Evolutionary conservation across 1,140 invertebrate genomes (phyloP), one percentile per base, ranked within the genome.

Genomic region (Ericerus pela): DNA sequence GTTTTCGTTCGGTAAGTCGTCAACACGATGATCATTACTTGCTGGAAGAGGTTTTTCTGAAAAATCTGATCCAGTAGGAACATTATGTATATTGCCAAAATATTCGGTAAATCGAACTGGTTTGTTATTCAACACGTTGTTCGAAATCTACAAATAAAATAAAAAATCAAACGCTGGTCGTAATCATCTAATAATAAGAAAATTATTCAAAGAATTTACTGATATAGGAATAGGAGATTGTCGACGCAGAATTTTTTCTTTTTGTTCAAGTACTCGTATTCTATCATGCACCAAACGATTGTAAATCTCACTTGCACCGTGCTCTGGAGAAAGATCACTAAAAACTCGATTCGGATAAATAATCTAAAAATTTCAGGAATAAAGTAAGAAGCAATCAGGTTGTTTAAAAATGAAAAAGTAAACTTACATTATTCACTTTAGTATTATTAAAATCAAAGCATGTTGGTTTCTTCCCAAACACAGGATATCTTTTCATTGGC

Each of bases 261-360:
- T 47, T 47, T 47, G 41, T 16, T 47, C 41, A 10, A 47, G 26
- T 24, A 47, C 16, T 24, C 41, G 41, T 10, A 47, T 47, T 47
- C 41, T 10, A 14, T 47, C 41, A 24, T 47, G 41, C 26, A 47
- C 41, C 20, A 47, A 14, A 16, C 26, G 41, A 47, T 47, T 47
- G 20, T 47, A 47, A 24, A 47, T 47, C 8, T 20, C 10, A 14
- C 3, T 47, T 47, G 22, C 16, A 47, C 26, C 20, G 14, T 24
- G 8, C n/a, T n/a, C n/a, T n/a, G n/a, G n/a, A n/a, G n/a, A n/a
- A n/a, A n/a, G n/a, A n/a, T n/a, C n/a, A n/a, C n/a, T n/a, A n/a
- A n/a, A n/a, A n/a, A n/a, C n/a, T n/a, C n/a, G n/a, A n/a, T n/a
- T n/a, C n/a, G n/a, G n/a, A n/a, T n/a, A n/a, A n/a, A n/a, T n/a